These are phyloP conservation scores for Drosophila equinoxialis DNA, from an alignment of 1,140 invertebrate genomes.

Conservation along the genomic window DNA sequence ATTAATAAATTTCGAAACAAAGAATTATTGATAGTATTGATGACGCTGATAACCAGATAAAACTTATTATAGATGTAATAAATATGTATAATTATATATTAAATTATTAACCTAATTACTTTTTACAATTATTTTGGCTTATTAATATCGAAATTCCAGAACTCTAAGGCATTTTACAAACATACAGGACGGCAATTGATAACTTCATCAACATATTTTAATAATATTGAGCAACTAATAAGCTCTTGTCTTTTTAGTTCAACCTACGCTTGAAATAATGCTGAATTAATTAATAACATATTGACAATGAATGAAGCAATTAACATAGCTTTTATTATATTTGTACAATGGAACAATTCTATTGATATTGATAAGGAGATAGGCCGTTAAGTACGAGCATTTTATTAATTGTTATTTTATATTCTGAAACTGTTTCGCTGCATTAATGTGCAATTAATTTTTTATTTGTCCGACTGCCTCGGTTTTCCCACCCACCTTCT, in stretches of 20 bases:
- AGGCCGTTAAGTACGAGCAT: slow-evolving; percentile 44
- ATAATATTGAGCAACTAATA: not conserved
- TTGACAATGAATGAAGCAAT: slow-evolving; percentile 64
- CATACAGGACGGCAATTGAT: too few species aligned
- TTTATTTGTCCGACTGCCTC: slow-evolving; percentile 47
- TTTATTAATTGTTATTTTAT: slow-evolving; percentile 54
- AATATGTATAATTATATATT: too few species aligned
- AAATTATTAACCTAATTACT: too few species aligned
- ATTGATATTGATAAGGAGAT: slow-evolving; percentile 37
- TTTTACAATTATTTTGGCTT: too few species aligned
- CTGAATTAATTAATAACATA: slow-evolving; percentile 73
- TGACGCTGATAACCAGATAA: too few species aligned
- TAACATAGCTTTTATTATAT: slow-evolving; percentile 70
- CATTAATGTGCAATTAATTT: slow-evolving; percentile 78
- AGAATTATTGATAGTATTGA: too few species aligned
- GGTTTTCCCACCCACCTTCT: not conserved
- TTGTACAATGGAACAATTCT: slow-evolving; percentile 43
- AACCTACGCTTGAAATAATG: slow-evolving; percentile 50
- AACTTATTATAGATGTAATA: too few species aligned
- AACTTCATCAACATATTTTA: not conserved
- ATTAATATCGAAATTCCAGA: too few species aligned
- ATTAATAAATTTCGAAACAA: too few species aligned
- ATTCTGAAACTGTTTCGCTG: slow-evolving; percentile 41
- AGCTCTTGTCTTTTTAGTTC: not conserved
- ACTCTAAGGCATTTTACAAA: too few species aligned